Conservation (phyloP, 2,113 vertebrate species). For the Salvelinus sp. region DNA sequence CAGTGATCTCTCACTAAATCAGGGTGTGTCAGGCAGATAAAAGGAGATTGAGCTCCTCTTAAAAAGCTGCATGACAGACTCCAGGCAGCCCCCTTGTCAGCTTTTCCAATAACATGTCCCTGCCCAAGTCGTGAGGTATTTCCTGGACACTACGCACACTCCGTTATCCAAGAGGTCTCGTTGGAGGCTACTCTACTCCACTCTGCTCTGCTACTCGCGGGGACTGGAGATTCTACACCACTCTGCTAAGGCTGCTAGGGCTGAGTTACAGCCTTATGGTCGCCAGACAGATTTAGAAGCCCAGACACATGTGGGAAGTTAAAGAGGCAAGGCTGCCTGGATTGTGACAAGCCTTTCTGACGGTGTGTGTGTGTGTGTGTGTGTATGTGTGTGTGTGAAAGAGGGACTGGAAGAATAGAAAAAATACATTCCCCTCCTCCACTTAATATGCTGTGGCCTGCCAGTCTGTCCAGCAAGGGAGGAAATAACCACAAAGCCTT, state of each 20-base stretch:
- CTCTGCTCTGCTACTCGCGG: not conserved
- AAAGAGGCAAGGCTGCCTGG: conserved; percentile 54
- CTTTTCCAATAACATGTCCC: conserved; percentile 89
- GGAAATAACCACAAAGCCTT: not conserved
- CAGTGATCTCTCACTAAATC: conserved; percentile 28
- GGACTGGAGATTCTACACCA: conserved; percentile 41
- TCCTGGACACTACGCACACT: conserved; percentile 75
- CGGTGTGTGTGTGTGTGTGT: not conserved
- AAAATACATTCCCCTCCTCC: no score
- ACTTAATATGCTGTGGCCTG: conserved; percentile 40
- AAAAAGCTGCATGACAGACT: conserved; percentile 58
- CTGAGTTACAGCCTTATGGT: conserved; percentile 75
- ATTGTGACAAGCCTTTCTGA: not conserved
- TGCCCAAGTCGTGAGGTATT: conserved; percentile 86
- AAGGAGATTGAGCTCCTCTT: conserved; percentile 51
- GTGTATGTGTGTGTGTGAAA: not conserved
- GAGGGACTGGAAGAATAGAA: no score
- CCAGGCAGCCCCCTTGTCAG: conserved; percentile 71
- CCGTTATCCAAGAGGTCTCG: conserved; percentile 55
- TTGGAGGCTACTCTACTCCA: conserved; percentile 13
- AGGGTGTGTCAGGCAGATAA: conserved; percentile 53
- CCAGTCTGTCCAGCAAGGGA: conserved; percentile 5
- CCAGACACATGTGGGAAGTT: conserved; percentile 81
- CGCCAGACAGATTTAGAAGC: conserved; percentile 80
- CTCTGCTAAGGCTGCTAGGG: conserved; percentile 55